Conservation (phyloP, 1,140 invertebrate species). For the Antheraea mylitta region DNA sequence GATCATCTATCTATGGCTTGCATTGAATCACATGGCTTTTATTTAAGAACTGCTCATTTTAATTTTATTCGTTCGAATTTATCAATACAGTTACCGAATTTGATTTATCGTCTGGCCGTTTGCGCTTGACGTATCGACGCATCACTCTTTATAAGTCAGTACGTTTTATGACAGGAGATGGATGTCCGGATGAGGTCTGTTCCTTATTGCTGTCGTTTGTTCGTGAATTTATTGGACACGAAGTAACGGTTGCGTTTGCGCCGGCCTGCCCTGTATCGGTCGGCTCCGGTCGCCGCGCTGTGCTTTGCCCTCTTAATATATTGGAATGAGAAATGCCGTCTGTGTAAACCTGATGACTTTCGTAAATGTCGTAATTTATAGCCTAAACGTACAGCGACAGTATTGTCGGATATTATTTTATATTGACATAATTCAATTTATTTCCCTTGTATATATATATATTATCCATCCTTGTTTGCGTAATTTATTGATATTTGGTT, state of each 20-base stretch:
- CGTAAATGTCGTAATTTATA: constrained; percentile 39
- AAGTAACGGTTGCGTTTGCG: constrained; percentile 44
- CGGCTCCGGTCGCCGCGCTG: too few species aligned
- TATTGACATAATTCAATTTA: constrained; percentile 3
- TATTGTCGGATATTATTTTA: background rate
- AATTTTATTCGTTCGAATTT: constrained; percentile 46
- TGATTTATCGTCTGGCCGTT: constrained; percentile 53
- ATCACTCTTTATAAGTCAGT: constrained; percentile 35
- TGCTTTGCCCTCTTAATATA: constrained; percentile 35
- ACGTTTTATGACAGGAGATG: constrained; percentile 52
- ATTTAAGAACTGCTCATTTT: constrained; percentile 45
- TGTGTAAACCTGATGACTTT: constrained; percentile 42
- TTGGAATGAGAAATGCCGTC: constrained; percentile 36
- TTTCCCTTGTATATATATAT: background rate
- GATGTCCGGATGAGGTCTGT: constrained; percentile 48
- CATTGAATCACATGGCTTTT: background rate
- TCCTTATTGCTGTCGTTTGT: constrained; percentile 66
- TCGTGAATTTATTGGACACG: constrained; percentile 64
- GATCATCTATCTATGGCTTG: too few species aligned
- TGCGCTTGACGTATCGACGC: constrained; percentile 45
- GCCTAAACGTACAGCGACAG: constrained; percentile 18
- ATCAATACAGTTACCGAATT: constrained; percentile 39
- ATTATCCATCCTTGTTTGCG: too few species aligned
- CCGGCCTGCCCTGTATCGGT: background rate
- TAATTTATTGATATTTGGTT: too few species aligned